phyloP scores from a whole-genome alignment of 2,888 invertebrate genomes.

The Cataglyphis cursor region DNA sequence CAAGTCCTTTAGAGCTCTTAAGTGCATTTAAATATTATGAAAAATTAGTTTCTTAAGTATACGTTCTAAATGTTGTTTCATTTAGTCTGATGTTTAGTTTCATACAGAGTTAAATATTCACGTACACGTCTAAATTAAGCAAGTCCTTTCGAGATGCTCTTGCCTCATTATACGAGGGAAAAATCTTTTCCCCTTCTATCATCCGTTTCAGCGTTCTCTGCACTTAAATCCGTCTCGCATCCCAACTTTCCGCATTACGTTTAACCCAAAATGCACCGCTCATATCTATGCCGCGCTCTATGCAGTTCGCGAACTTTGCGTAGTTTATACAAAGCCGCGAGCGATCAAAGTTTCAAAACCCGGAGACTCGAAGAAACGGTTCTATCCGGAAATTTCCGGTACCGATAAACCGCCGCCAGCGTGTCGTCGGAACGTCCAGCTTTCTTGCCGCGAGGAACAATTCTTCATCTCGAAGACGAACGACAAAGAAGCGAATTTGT shows the following conservation, averaged over 20 bases:
- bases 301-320: slow-evolving; percentile 26
- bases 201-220: slow-evolving; percentile 6
- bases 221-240: slow-evolving; percentile 18
- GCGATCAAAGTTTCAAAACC: slow-evolving; percentile 51
- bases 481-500: slow-evolving; percentile 53
- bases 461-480: neutral
- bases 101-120: slow-evolving; percentile 23
- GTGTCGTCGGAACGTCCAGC: slow-evolving; percentile 30
- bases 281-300: slow-evolving; percentile 32
- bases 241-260: slow-evolving; percentile 43
- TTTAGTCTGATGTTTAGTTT: neutral
- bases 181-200: neutral
- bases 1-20: neutral
- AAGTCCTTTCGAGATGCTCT: neutral
- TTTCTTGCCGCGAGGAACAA: neutral
- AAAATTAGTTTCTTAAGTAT: slow-evolving; percentile 23
- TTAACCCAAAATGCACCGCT: slow-evolving; percentile 44
- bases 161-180: neutral
- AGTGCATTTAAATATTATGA: slow-evolving; percentile 26
- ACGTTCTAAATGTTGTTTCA: neutral
- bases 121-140: slow-evolving; percentile 28
- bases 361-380: slow-evolving; percentile 33
- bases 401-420: slow-evolving; percentile 29
- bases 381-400: slow-evolving; percentile 30
- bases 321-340: slow-evolving; percentile 55